Conservation (phyloP, 2,888 invertebrate genomes). For the Eumerus sabulonum region DNA sequence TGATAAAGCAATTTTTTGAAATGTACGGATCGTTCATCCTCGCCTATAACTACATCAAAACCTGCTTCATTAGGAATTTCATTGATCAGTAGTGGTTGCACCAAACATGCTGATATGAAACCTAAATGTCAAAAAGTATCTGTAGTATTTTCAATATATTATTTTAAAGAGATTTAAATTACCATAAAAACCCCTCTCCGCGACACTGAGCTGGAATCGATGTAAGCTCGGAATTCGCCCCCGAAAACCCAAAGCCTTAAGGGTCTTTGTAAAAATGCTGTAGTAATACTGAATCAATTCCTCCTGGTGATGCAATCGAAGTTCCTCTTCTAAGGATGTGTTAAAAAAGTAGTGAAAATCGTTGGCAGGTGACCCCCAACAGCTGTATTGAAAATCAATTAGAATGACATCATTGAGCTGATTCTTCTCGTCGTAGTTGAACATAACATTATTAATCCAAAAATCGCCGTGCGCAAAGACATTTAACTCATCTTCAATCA, state of each 20-base stretch:
- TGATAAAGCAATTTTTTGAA: slow-evolving; percentile 75
- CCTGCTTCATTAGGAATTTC: slow-evolving; percentile 76
- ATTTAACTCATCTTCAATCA: slow-evolving; percentile 73
- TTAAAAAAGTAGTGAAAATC: slow-evolving; percentile 77
- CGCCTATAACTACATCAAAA: slow-evolving; percentile 75
- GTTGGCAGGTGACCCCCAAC: slow-evolving; percentile 77
- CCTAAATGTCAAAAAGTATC: slow-evolving; percentile 70
- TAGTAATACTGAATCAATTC: slow-evolving; percentile 76
- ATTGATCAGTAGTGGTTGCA: slow-evolving; percentile 76
- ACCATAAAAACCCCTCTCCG: slow-evolving; percentile 76
- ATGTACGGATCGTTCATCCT: slow-evolving; percentile 74
- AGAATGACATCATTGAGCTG: slow-evolving; percentile 74
- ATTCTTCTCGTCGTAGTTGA: slow-evolving; percentile 73
- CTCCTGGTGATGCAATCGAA: slow-evolving; percentile 75
- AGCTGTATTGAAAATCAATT: slow-evolving; percentile 77
- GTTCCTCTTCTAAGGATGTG: slow-evolving; percentile 74
- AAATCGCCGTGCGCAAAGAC: slow-evolving; percentile 77
- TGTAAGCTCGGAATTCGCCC: slow-evolving; percentile 74
- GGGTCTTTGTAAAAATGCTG: slow-evolving; percentile 71
- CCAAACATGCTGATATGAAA: slow-evolving; percentile 74
- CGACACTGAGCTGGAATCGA: slow-evolving; percentile 73
- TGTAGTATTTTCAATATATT: too few species aligned
- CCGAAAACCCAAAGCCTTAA: slow-evolving; percentile 72
- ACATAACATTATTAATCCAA: slow-evolving; percentile 77
- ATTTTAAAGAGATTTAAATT: slow-evolving; percentile 19